Evolutionary conservation across 2,113 vertebrate species (phyloP).

Genomic region (Canis aureus): DNA sequence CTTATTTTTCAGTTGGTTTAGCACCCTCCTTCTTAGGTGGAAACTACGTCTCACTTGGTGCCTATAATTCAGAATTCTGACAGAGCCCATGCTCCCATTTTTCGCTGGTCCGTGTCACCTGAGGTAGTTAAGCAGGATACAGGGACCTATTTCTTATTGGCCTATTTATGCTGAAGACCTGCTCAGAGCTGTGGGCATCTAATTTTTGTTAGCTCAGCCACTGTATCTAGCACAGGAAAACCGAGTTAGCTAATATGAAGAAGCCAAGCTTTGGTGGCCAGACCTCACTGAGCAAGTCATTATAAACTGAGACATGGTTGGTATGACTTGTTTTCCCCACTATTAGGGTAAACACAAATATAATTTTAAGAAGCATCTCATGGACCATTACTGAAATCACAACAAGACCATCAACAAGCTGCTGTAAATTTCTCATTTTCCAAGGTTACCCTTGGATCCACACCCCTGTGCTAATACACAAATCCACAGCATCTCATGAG

Average conservation of each 20-base stretch:
- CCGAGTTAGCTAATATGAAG: neutral
- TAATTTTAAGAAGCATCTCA: neutral
- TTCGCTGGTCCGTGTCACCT: neutral
- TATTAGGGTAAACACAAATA: neutral
- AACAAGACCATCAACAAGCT: neutral
- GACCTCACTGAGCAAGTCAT: neutral
- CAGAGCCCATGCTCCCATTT: neutral
- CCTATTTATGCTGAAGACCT: neutral
- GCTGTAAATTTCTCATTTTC: neutral
- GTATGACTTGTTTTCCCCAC: neutral
- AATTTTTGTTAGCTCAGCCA: neutral
- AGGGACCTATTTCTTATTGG: neutral
- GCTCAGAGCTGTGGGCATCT: neutral
- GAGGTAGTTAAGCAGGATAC: neutral
- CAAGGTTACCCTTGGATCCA: neutral
- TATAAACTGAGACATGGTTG: neutral
- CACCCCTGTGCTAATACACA: neutral
- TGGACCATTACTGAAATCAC: neutral
- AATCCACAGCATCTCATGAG: neutral
- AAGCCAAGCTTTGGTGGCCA: neutral
- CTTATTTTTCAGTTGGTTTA: neutral
- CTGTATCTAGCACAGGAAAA: conserved; percentile 7
- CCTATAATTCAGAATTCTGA: neutral
- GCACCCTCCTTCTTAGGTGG: neutral
- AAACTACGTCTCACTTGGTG: neutral